phyloP scores from a whole-genome alignment of 2,888 invertebrate genomes.

The Tachina fera region DNA sequence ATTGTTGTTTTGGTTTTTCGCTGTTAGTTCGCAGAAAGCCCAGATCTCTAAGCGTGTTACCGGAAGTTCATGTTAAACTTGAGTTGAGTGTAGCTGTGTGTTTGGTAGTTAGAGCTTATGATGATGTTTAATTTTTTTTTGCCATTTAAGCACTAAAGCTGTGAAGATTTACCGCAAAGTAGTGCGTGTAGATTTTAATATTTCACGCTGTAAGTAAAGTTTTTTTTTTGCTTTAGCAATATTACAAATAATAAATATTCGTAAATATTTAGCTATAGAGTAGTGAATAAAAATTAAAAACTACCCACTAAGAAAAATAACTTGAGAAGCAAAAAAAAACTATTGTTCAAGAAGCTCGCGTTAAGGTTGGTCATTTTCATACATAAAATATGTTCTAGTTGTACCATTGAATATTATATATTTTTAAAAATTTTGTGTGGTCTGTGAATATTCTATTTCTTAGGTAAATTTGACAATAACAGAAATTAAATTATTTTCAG shows the following conservation, averaged over 20 bases:
- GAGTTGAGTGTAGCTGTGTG: conserved; percentile 1
- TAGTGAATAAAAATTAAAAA: background rate
- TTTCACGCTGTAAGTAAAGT: too few relatives aligned
- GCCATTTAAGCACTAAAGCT: conserved; percentile 34
- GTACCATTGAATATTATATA: background rate
- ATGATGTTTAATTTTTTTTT: conserved; percentile 29
- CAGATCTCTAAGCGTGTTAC: conserved; percentile 24
- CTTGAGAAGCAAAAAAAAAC: conserved; percentile 6
- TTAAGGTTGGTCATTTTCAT: background rate
- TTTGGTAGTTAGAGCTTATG: background rate
- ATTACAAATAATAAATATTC: background rate
- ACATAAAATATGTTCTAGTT: background rate
- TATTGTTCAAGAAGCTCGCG: background rate
- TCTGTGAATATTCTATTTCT: too few relatives aligned
- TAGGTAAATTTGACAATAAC: too few relatives aligned
- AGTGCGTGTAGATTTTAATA: conserved; percentile 46
- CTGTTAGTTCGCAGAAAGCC: conserved; percentile 5
- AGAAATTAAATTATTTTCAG: too few relatives aligned
- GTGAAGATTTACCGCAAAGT: conserved; percentile 59
- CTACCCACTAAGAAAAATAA: conserved; percentile 25
- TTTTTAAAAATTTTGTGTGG: too few relatives aligned
- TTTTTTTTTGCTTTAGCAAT: background rate
- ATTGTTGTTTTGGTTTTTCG: conserved; percentile 11
- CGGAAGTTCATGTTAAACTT: conserved; percentile 65
- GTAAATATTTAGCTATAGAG: too few relatives aligned